Evolutionary conservation across 2,113 vertebrate genomes (phyloP), one percentile per base, ranked within the genome.

Genomic region (Uropsilus gracilis): DNA sequence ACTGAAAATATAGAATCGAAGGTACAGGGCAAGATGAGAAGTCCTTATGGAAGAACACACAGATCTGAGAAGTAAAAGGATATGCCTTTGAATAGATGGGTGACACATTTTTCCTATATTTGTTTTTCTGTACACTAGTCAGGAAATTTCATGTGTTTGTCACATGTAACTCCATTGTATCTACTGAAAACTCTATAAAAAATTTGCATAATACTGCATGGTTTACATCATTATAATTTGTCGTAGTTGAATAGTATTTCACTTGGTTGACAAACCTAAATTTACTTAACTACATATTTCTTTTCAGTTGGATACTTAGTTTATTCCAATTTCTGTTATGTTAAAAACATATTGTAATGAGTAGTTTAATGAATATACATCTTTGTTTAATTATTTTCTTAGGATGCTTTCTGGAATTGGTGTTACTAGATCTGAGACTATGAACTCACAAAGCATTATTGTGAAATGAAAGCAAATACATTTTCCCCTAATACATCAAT

Each of bases 281-380:
- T 53, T 55, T 64, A 34, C 24, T 61, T 92, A 68, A 76, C 42
- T 13, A 28, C 30, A 90, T 61, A 48, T 63, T 71, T 91, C 75
- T 81, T 77, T 64, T 24, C 13, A 61, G 4, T 22, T 90, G 66
- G 22, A 10, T 20, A 26, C 63, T 61, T 88, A 2, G 3, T 61
- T 66, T 61, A 12, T 42, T 76, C 22, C 20, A n/a, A 22, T 50
- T 57, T 64, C 39, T 91, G 8, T 39, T 73, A 28, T 72, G 77
- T 84, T 91, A 89, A 92, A 92, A 61, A 61, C 24, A 22, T 39
- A 28, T 24, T 59, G 2, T 86, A 37, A 89, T 53, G 46, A 85
- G 6, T 37, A 48, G 22, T 71, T 37, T 80, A 86, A 84, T 48
- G 34, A 86, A 76, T 63, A 8, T 30, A 12, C 39, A 16, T 77